Evolutionary conservation across 35 echinoderm and acorn worm species (phyloP).

Genomic region (Apostichopus californicus): DNA sequence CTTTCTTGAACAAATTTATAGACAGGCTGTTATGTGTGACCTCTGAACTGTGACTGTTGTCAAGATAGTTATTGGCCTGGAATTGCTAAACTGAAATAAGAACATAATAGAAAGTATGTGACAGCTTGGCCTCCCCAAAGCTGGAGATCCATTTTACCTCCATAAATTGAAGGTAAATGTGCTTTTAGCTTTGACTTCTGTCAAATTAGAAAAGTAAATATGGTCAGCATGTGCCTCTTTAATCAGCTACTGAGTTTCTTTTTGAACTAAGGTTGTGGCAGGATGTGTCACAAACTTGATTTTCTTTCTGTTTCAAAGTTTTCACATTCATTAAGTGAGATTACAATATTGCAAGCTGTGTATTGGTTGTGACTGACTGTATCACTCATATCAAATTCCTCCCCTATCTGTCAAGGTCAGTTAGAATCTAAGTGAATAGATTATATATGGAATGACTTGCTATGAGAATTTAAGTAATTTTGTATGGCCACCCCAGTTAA

Average conservation of each 20-base stretch:
- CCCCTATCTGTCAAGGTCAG: too few species aligned
- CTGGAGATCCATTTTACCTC: slow-evolving; percentile 34
- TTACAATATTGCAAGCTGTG: background rate
- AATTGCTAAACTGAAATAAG: slow-evolving; percentile 5
- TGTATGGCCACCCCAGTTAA: too few species aligned
- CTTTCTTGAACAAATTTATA: slow-evolving; percentile 42
- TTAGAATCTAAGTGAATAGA: too few species aligned
- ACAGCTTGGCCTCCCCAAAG: slow-evolving; percentile 49
- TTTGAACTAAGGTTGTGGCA: background rate
- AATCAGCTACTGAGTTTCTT: background rate
- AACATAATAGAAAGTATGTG: slow-evolving; percentile 25
- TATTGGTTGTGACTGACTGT: background rate
- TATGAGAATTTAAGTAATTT: too few species aligned
- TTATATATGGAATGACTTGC: too few species aligned
- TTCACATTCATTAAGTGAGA: background rate
- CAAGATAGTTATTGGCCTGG: slow-evolving; percentile 27
- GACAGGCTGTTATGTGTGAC: slow-evolving; percentile 47
- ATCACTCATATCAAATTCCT: too few species aligned
- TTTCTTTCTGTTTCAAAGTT: background rate
- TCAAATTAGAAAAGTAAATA: slow-evolving; percentile 41
- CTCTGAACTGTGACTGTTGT: background rate
- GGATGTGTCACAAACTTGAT: background rate
- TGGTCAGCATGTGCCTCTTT: slow-evolving; percentile 32
- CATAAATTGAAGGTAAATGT: slow-evolving; percentile 47
- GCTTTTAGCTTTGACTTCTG: slow-evolving; percentile 1